Conservation (phyloP, 2,113 vertebrate species). For the Pycnonotus jocosus region DNA sequence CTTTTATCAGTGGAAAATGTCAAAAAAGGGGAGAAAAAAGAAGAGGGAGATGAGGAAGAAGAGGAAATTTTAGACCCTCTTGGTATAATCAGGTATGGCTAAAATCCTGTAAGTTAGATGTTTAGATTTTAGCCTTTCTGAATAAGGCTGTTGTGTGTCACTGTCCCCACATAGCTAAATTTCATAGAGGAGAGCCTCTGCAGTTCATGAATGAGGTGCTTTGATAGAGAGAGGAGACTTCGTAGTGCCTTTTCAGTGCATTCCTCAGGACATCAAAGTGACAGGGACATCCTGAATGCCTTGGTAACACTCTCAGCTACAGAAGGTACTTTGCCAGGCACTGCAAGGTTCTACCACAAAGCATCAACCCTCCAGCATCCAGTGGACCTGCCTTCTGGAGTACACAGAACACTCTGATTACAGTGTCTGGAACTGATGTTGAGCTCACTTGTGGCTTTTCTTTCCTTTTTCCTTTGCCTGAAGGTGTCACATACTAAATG, state of each 20-base stretch:
- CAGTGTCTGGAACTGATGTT: background rate
- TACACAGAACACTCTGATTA: background rate
- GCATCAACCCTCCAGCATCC: background rate
- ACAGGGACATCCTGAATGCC: background rate
- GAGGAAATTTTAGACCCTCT: constrained; percentile 79
- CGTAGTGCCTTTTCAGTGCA: background rate
- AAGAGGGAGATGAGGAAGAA: constrained; percentile 62
- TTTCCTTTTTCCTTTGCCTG: background rate
- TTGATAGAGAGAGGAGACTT: background rate
- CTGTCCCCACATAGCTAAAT: background rate
- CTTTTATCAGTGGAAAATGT: background rate
- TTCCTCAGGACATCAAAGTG: background rate
- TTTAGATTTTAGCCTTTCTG: background rate
- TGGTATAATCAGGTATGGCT: constrained; percentile 77
- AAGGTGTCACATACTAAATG: background rate
- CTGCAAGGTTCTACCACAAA: background rate
- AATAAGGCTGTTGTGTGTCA: background rate
- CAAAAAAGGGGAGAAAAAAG: background rate
- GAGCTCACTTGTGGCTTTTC: background rate
- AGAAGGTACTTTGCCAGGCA: background rate
- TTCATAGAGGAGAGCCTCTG: background rate
- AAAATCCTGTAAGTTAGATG: background rate
- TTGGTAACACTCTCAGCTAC: background rate
- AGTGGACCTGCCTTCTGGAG: background rate
- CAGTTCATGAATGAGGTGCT: background rate